Evolutionary conservation across 2,797 vertebrate genomes (phyloP), one percentile per base, ranked within the genome.

Genomic region (Clarias pachynema): DNA sequence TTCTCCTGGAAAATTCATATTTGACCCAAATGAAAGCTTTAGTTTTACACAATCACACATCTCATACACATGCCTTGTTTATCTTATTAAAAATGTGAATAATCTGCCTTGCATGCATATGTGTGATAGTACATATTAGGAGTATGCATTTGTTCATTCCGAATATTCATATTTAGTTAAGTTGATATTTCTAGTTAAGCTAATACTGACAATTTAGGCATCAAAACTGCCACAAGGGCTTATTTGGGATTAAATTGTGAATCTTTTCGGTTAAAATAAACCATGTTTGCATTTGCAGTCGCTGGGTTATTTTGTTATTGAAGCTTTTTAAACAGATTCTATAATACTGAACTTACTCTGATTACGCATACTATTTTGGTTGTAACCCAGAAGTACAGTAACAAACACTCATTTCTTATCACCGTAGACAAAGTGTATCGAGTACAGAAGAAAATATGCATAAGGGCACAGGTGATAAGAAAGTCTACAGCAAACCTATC

Each of bases 371-470:
- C 12, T 26, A 8, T 49, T 53, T 56, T 56, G 49, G 2, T 80
- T 20, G 9, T 62, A 37, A 57, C 1, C 9, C 79, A 68, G 31
- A 57, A 56, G 18, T 12, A 49, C 44, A 49, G 44, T 68, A 57
- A 24, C 44, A 69, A 9, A 81, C 8, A 49, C 7, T 65, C 73
- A 57, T 20, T 29, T 68, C 79, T 81, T 66, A 68, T 81, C 79
- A 68, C n/a, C 20, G n/a, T 53, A 68, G 40, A 49, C 7, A 16
- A 80, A 26, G 2, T 7, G 2, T 16, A n/a, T 60, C 3, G 26
- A 53, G 63, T 31, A 56, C 9, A 22, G 63, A 56, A 6, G 63
- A 24, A 81, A 22, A 7, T 14, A 22, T 49, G 44, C 62, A 66
- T 69, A 66, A 66, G 3, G 22, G 15, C n/a, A 68, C 1, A 56